phyloP scores from a whole-genome alignment of 2,888 invertebrate genomes.

The Lochmaea crataegi region DNA sequence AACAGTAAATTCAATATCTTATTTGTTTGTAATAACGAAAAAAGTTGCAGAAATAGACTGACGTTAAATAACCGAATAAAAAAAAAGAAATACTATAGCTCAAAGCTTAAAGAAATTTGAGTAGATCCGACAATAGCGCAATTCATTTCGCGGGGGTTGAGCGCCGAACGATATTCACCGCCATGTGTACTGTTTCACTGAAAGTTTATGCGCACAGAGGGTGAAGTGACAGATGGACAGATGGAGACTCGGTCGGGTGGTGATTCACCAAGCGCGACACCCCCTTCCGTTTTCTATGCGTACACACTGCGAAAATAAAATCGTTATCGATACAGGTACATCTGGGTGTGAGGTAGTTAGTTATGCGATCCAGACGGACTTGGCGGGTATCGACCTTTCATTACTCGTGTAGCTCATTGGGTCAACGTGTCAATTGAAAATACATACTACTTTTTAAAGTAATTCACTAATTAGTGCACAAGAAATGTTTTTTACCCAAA shows the following conservation, averaged over 20 bases:
- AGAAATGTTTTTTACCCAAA: too few relatives aligned
- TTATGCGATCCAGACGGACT: conserved; percentile 1
- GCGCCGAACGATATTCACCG: conserved; percentile 32
- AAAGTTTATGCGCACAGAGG: conserved; percentile 29
- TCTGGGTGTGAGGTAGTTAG: conserved; percentile 15
- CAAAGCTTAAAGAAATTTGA: neutral
- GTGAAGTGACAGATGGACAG: conserved; percentile 38
- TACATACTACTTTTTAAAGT: too few relatives aligned
- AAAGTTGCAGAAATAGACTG: too few relatives aligned
- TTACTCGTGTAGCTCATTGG: neutral
- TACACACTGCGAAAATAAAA: conserved; percentile 40
- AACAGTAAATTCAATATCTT: too few relatives aligned
- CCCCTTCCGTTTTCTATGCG: conserved; percentile 41
- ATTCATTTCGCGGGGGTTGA: conserved; percentile 48
- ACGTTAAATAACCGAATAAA: too few relatives aligned
- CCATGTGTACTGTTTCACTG: conserved; percentile 43
- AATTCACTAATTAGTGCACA: too few relatives aligned
- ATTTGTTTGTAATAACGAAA: too few relatives aligned
- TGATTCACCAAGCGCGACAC: conserved; percentile 41
- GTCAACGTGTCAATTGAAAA: conserved; percentile 2
- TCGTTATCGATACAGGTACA: conserved; percentile 42
- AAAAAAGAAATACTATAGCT: too few relatives aligned
- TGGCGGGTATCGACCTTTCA: conserved; percentile 12
- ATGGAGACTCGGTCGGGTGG: conserved; percentile 41
- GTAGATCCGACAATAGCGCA: conserved; percentile 9